Base-by-base conservation (phyloP, 2,113 vertebrate genomes). In the Suricata suricatta region DNA sequence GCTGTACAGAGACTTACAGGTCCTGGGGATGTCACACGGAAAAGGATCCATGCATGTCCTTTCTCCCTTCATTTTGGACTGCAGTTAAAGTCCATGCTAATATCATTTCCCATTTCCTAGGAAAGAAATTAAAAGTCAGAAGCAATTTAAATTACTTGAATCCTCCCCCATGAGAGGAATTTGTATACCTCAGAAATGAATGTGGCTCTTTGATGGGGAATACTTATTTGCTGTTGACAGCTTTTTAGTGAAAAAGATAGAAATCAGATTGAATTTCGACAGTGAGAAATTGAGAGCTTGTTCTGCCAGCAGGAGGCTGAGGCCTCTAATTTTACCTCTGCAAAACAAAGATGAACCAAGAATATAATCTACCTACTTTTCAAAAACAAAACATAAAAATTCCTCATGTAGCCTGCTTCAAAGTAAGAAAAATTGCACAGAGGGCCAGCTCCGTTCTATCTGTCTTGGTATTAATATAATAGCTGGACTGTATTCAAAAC, bases 241-340 rank as follows among this genome's bases (percentile, higher is more conserved):
- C 98, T 99, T 98, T 98, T 99, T 98, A 99, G 99, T 98, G 98
- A 98, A 98, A 98, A 99, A 98, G 98, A 99, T 98, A 99, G 98
- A 99, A 98, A 99, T 99, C 98, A 99, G 98, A 99, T 99, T 99
- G 99, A 98, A 99, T 99, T 99, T 99, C 93, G 2, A 98, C 98
- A 99, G 98, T 98, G 98, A 99, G 98, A 99, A 99, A 99, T 99
- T 98, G 99, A 99, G 98, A 99, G 98, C 98, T 98, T 98, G 95
- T 99, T 99, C 98, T 98, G 98, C 98, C 99, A 99, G 98, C 98
- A 98, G 98, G 99, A 98, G 97, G 96, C 98, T 98, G 97, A 97
- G 98, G 98, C 98, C 99, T 98, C 98, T 99, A 98, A 99, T 99
- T 99, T 98, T 99, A 98, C 98, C 98, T 98, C 95, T 92, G 97